Evolutionary conservation across 1,140 invertebrate genomes (phyloP).

Genomic region (Drosophila watanabei): DNA sequence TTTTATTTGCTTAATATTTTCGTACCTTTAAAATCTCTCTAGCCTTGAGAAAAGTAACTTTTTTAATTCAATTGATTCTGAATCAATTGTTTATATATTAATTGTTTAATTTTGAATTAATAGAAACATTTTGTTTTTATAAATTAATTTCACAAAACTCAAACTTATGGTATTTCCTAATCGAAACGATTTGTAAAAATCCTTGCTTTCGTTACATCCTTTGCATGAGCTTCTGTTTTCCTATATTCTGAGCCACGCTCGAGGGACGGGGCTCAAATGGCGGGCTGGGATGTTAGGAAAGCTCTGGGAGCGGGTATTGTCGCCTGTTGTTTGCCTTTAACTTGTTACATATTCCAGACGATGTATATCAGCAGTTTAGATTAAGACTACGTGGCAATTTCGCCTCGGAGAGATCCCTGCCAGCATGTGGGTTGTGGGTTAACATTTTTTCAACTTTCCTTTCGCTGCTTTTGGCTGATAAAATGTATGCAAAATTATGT

Average conservation of each 20-base stretch:
- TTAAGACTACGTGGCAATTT: conserved; percentile 56
- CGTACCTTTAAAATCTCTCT: background rate
- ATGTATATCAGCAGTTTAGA: conserved; percentile 75
- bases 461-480: conserved; percentile 44
- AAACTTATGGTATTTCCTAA: conserved; percentile 6
- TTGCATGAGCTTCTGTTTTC: conserved; percentile 17
- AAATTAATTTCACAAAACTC: background rate
- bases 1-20: no score
- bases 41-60: background rate
- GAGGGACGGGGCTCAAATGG: conserved; percentile 6
- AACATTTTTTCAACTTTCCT: conserved; percentile 54
- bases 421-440: conserved; percentile 3
- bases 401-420: background rate
- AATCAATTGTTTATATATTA: no score
- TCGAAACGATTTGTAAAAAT: background rate
- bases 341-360: conserved; percentile 80
- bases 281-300: conserved; percentile 3
- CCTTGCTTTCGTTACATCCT: conserved; percentile 1
- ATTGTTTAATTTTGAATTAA: no score
- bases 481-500: conserved; percentile 76
- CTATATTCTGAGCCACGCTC: conserved; percentile 6
- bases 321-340: conserved; percentile 62
- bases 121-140: background rate
- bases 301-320: conserved; percentile 1
- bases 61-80: no score